Evolutionary conservation across 2,797 vertebrate genomes (phyloP).

Genomic region (Tragelaphus eurycerus): DNA sequence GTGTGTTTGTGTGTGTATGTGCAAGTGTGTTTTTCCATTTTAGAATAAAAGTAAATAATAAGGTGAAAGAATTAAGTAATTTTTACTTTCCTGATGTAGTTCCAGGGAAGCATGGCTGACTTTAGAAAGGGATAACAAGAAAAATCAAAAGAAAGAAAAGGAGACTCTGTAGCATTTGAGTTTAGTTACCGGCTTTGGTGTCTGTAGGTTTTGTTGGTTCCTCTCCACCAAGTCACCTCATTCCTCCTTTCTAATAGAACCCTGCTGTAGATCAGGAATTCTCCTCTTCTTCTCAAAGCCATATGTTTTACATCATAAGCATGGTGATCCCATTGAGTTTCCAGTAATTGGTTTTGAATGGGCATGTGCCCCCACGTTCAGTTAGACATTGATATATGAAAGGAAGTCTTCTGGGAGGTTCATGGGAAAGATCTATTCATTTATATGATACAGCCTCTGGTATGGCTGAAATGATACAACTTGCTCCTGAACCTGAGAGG

Average conservation of each 20-base stretch:
- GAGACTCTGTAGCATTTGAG: background rate
- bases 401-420: background rate
- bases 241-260: background rate
- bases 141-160: background rate
- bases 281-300: background rate
- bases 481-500: background rate
- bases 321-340: background rate
- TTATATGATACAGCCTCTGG: background rate
- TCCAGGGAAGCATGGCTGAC: background rate
- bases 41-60: constrained; percentile 51
- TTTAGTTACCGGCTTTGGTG: background rate
- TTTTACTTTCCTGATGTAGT: constrained; percentile 19
- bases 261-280: background rate
- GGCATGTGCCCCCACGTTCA: background rate
- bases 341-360: background rate
- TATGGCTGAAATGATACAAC: background rate
- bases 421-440: background rate
- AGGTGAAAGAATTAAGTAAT: constrained; percentile 32
- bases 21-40: background rate
- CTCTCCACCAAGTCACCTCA: background rate
- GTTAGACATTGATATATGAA: background rate
- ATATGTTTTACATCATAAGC: background rate
- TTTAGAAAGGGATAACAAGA: background rate
- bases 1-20: background rate
- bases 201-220: background rate